Conservation (phyloP, 2,797 vertebrate species). For the Rhyacichthys aspro region DNA sequence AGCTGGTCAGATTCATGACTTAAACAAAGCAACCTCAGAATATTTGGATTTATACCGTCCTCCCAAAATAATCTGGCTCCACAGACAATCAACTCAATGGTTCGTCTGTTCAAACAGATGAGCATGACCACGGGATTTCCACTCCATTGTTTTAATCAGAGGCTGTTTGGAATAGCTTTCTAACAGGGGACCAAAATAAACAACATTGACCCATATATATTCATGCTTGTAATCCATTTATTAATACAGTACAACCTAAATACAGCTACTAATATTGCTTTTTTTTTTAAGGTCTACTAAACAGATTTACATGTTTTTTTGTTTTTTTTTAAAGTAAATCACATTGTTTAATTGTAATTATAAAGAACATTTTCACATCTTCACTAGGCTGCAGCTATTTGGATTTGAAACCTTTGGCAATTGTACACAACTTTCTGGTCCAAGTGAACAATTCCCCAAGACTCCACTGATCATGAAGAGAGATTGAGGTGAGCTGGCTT, state of each 20-base stretch:
- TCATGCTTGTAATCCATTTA: not conserved
- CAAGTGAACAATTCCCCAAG: not conserved
- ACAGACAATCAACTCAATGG: slow-evolving; percentile 1
- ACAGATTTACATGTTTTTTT: no score
- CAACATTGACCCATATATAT: not conserved
- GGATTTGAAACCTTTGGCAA: not conserved
- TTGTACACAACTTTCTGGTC: not conserved
- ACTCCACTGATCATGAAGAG: not conserved
- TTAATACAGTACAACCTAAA: not conserved
- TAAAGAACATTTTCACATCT: no score
- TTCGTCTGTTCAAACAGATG: slow-evolving; percentile 5
- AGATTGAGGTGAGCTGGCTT: slow-evolving; percentile 5
- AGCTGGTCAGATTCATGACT: not conserved
- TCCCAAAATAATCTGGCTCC: slow-evolving; percentile 9
- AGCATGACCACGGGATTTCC: slow-evolving; percentile 7
- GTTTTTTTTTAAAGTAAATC: no score
- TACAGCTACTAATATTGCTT: not conserved
- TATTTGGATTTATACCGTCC: slow-evolving; percentile 5
- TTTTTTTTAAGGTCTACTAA: no score
- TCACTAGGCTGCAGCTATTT: not conserved
- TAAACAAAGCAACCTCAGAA: slow-evolving; percentile 2
- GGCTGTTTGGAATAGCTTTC: slow-evolving; percentile 8
- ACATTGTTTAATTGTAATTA: no score
- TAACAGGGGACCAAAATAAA: slow-evolving; percentile 2
- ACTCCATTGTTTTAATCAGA: slow-evolving; percentile 13